Evolutionary conservation across 1,140 invertebrate species (phyloP).

Genomic region (Doryteuthis pealeii): DNA sequence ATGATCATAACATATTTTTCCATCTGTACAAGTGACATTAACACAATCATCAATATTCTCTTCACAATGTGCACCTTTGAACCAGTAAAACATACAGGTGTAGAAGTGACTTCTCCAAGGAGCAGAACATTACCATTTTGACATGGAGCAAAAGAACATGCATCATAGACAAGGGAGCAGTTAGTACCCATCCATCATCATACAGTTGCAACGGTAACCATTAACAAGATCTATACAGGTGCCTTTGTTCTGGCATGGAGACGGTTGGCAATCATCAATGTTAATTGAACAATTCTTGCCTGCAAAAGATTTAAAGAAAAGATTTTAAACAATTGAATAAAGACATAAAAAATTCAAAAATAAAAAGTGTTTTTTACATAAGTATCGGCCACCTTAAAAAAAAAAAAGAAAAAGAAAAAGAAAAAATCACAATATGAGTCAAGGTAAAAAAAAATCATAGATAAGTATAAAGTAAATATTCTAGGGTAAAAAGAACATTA

Average conservation of each 20-base stretch:
- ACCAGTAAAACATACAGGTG: slow-evolving; percentile 42
- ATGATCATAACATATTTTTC: slow-evolving; percentile 31
- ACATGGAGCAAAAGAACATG: slow-evolving; percentile 61
- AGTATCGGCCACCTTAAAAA: too few relatives aligned
- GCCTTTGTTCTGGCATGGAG: slow-evolving; percentile 55
- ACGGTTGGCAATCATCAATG: slow-evolving; percentile 52
- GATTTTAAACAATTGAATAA: too few relatives aligned
- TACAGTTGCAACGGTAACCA: slow-evolving; percentile 64
- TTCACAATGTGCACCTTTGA: slow-evolving; percentile 47
- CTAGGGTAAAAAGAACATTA: too few relatives aligned
- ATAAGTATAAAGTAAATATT: too few relatives aligned
- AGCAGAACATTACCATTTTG: slow-evolving; percentile 38
- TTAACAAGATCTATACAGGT: slow-evolving; percentile 73
- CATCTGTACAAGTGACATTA: slow-evolving; percentile 22
- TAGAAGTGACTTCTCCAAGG: slow-evolving; percentile 24
- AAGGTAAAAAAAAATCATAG: too few relatives aligned
- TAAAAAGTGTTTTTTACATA: too few relatives aligned
- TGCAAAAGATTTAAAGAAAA: slow-evolving; percentile 16
- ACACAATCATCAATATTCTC: slow-evolving; percentile 41
- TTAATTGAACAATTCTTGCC: slow-evolving; percentile 27
- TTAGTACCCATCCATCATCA: slow-evolving; percentile 44
- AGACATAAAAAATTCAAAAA: neutral
- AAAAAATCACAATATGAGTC: too few relatives aligned
- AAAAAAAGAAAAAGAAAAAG: too few relatives aligned
- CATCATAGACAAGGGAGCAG: slow-evolving; percentile 31